Base-by-base conservation (phyloP, 2,113 vertebrate genomes). In the Coturnix japonica region DNA sequence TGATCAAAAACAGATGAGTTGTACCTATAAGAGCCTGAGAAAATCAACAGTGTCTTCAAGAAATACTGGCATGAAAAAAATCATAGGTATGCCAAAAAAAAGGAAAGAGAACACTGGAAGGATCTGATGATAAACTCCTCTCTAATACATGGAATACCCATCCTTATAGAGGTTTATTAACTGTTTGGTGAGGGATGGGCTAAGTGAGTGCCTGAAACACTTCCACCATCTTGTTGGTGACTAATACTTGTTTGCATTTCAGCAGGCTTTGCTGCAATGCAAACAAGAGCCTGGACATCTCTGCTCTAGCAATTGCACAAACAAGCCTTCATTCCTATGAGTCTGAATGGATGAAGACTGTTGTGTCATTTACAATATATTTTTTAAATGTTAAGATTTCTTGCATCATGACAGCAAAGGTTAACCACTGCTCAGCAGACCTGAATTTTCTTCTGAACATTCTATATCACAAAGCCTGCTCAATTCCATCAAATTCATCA, bases 301-400 rank as follows among this genome's bases (percentile, higher is more conserved):
- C 31, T 69, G 8, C 47, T 22, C 19, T 15, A 60, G 47, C 18
- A 25, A 43, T 39, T 75, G 39, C 23, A 67, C 49, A 57, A 20
- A 31, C 0, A 1, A 30, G 35, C 16, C 28, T 67, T 85, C 71
- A 72, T 72, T 79, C 43, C 67, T 72, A 3, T 3, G 43, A 10
- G 21, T 65, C 28, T 57, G 41, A 53, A 73, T 77, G 13, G 5
- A 53, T 88, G 59, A 35, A 76, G n/a, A 85, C 17, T 23, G 66
- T 74, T 28, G 30, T 0, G 0, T 23, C 0, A 0, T n/a, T 59
- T 23, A 23, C 5, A 3, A 14, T n/a, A 33, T 56, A 37, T 54
- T 37, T 67, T 91, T 85, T 64, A 64, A 60, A 39, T 8, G 22
- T 30, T n/a, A 56, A 60, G 11, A 9, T 73, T 39, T 19, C 39